Evolutionary conservation across 2,113 vertebrate species (phyloP).

Genomic region (Cryptomyrus ogoouensis): DNA sequence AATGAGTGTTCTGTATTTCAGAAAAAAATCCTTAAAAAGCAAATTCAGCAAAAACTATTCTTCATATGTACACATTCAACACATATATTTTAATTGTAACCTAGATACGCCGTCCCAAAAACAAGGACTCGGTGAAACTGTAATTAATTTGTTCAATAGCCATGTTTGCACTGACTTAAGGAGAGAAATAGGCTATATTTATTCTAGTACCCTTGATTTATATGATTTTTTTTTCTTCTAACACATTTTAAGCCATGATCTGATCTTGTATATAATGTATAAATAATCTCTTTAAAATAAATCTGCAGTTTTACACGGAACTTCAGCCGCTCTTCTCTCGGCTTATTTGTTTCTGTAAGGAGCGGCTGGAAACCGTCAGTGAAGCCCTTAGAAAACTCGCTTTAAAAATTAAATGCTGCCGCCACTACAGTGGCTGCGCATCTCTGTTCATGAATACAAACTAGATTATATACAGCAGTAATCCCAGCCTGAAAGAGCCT

Average conservation of each 20-base stretch:
- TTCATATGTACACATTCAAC: constrained; percentile 39
- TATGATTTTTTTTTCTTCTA: not conserved
- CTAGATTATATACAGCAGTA: not conserved
- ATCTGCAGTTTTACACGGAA: not conserved
- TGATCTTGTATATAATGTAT: not conserved
- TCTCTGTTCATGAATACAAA: not conserved
- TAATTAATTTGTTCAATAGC: constrained; percentile 38
- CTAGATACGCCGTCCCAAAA: constrained; percentile 40
- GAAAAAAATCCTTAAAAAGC: constrained; percentile 40
- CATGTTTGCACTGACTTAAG: constrained; percentile 29
- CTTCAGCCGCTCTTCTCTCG: not conserved
- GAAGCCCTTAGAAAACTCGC: not conserved
- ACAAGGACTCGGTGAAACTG: constrained; percentile 32
- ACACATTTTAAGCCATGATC: not conserved
- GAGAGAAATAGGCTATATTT: not conserved
- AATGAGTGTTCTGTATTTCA: constrained; percentile 39
- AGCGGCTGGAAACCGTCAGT: not conserved
- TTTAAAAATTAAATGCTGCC: not conserved
- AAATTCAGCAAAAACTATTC: constrained; percentile 50
- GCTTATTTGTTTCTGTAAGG: not conserved
- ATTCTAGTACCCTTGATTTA: not conserved
- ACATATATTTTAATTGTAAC: constrained; percentile 33
- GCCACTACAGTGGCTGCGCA: not conserved
- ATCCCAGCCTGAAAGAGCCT: constrained; percentile 16
- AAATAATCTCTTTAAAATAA: not conserved